phyloP scores from a whole-genome alignment of 1,140 invertebrate species.

The Psix sp. region DNA sequence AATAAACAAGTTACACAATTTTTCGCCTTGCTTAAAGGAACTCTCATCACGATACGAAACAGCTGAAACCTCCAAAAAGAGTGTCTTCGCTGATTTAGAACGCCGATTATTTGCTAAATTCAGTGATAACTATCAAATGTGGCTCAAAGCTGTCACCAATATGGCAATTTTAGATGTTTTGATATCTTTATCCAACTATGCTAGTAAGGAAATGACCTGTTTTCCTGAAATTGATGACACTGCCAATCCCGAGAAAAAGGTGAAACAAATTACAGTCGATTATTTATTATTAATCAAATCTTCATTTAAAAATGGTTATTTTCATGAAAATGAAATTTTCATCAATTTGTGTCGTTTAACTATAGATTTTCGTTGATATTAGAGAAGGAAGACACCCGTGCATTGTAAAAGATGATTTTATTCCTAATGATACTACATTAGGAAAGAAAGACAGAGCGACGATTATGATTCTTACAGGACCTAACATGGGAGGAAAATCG shows the following conservation, averaged over 20 bases:
- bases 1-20: too few species aligned
- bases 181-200: slow-evolving; percentile 88
- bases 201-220: slow-evolving; percentile 82
- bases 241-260: slow-evolving; percentile 65
- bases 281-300: too few species aligned
- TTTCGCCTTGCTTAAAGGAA: slow-evolving; percentile 73
- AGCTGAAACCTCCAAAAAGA: slow-evolving; percentile 88
- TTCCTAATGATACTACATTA: slow-evolving; percentile 89
- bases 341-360: slow-evolving; percentile 3
- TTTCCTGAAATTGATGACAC: slow-evolving; percentile 82
- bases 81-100: slow-evolving; percentile 90
- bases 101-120: slow-evolving; percentile 95
- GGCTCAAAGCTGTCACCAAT: slow-evolving; percentile 88
- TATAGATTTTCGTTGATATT: slow-evolving; percentile 89
- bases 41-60: slow-evolving; percentile 85
- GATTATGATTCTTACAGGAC: slow-evolving; percentile 89
- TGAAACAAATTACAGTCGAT: too few species aligned
- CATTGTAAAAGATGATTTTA: slow-evolving; percentile 87
- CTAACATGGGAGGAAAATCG: slow-evolving; percentile 99
- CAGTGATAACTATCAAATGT: slow-evolving; percentile 86
- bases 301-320: not conserved
- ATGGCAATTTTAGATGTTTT: slow-evolving; percentile 91
- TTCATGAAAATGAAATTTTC: slow-evolving; percentile 1
- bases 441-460: slow-evolving; percentile 76
- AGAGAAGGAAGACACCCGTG: slow-evolving; percentile 93